A percentile compares a stretch with the other conserved stretches of the same genome.
phyloP scores from a whole-genome alignment of 2,797 vertebrate genomes.

The Amblyraja radiata region DNA sequence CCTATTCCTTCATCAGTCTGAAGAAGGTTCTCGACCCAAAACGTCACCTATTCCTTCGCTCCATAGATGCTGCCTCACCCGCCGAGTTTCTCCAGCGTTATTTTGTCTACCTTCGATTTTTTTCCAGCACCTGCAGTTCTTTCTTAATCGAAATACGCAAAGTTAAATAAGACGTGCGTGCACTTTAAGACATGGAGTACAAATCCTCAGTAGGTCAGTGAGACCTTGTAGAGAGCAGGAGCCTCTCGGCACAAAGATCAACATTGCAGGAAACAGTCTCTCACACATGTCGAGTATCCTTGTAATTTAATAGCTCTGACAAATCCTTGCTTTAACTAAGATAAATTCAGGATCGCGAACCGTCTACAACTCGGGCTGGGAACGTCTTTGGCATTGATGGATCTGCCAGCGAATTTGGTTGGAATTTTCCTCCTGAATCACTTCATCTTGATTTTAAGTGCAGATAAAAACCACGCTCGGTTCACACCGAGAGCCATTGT shows the following conservation, averaged over 20 bases:
- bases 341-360: neutral
- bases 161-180: neutral
- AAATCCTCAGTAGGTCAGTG: neutral
- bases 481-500: neutral
- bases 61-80: no score
- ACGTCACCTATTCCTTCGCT: no score
- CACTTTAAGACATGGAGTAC: no score
- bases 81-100: no score
- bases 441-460: neutral
- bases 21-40: no score
- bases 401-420: neutral
- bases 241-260: neutral
- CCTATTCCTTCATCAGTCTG: no score
- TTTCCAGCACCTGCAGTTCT: no score
- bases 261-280: neutral
- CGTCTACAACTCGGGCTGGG: neutral
- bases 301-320: neutral
- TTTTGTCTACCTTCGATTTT: no score
- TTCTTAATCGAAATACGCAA: no score
- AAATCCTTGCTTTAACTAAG: constrained; percentile 1
- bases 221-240: neutral
- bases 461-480: neutral
- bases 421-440: neutral
- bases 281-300: neutral
- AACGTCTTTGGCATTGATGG: neutral